Percentiles rank a stretch among this genome's conserved stretches.
Conservation (phyloP, 2,113 vertebrate species). For the Lasiurus borealis region DNA sequence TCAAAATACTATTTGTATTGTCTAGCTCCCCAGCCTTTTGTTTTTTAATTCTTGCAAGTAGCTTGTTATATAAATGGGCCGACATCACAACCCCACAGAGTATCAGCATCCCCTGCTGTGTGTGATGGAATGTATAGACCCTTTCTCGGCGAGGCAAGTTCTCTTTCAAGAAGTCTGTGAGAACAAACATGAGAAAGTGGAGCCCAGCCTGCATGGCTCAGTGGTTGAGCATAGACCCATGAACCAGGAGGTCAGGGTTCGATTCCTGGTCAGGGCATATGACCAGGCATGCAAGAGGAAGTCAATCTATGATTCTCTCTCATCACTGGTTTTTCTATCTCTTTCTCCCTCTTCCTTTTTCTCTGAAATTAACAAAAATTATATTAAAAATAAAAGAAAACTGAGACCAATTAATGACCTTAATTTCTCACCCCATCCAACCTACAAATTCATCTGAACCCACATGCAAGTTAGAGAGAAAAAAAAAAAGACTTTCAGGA, state of each 20-base stretch:
- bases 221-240: too few relatives aligned
- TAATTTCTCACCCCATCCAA: too few relatives aligned
- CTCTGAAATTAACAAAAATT: too few relatives aligned
- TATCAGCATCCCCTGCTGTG: neutral
- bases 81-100: neutral
- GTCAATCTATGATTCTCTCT: too few relatives aligned
- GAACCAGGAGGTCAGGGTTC: too few relatives aligned
- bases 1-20: conserved; percentile 14
- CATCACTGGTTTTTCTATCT: too few relatives aligned
- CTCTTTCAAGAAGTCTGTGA: conserved; percentile 41
- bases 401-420: too few relatives aligned
- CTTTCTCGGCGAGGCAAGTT: neutral
- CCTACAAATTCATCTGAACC: too few relatives aligned
- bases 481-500: neutral
- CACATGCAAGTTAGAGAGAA: neutral
- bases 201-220: neutral
- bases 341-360: too few relatives aligned
- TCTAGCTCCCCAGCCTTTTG: conserved; percentile 21
- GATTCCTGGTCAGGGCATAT: too few relatives aligned
- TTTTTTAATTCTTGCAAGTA: conserved; percentile 47
- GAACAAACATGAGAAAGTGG: neutral
- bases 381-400: too few relatives aligned
- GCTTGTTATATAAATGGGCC: neutral
- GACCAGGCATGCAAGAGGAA: too few relatives aligned
- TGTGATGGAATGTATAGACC: neutral